phyloP scores from a whole-genome alignment of 2,113 vertebrate species.

The Lamprologus sp. region DNA sequence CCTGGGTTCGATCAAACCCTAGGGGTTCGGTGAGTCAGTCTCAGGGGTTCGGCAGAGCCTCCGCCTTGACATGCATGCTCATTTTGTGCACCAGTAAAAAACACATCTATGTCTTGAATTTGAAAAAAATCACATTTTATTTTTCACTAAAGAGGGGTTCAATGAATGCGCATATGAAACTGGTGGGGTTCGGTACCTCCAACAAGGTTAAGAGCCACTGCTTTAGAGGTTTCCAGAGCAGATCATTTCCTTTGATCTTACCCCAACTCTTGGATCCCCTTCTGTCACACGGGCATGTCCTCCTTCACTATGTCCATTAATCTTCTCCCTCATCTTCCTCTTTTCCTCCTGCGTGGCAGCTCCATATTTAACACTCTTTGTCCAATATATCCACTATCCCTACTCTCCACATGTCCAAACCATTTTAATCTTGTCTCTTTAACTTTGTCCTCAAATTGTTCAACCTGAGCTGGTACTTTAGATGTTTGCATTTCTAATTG shows the following conservation, averaged over 20 bases:
- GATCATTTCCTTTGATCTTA: not conserved
- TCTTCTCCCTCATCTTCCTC: not conserved
- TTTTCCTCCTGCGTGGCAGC: rapidly evolving
- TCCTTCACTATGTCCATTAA: not conserved
- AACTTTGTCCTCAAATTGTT: not conserved
- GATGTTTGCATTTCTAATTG: not conserved
- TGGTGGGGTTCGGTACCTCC: too few relatives aligned
- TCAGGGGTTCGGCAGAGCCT: too few relatives aligned
- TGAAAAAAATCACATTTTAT: too few relatives aligned
- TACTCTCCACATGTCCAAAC: not conserved
- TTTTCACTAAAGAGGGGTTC: too few relatives aligned
- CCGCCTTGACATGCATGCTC: rapidly evolving
- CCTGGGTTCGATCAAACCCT: rapidly evolving
- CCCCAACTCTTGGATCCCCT: not conserved
- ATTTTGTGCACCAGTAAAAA: too few relatives aligned
- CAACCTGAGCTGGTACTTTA: rapidly evolving
- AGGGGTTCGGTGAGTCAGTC: too few relatives aligned
- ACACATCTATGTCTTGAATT: too few relatives aligned
- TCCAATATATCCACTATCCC: not conserved
- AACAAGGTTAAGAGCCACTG: too few relatives aligned
- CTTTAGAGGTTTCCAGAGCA: not conserved
- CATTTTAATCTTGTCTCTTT: rapidly evolving
- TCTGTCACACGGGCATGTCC: not conserved
- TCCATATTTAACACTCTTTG: not conserved
- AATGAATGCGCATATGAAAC: rapidly evolving